Percentiles rank a stretch among this genome's conserved stretches.
Conservation (phyloP, 2,113 vertebrate species). For the Microcebus lehilahytsara region DNA sequence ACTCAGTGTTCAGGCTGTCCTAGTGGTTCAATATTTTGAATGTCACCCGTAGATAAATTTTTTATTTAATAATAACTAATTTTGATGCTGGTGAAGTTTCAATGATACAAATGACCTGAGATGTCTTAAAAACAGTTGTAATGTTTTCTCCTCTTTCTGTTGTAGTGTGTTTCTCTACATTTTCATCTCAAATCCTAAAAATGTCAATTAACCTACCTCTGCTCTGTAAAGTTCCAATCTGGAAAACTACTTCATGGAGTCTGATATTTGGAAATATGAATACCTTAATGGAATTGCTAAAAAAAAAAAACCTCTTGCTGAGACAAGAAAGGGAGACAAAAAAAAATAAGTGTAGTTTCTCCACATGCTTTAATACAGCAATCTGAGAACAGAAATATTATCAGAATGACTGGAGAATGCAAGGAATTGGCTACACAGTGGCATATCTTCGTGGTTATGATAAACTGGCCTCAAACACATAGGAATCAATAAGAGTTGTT, state of each 20-base stretch:
- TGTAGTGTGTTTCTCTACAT: neutral
- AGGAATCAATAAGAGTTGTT: neutral
- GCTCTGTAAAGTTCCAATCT: neutral
- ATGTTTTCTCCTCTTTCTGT: neutral
- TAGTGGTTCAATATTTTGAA: neutral
- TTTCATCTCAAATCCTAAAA: neutral
- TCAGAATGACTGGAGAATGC: neutral
- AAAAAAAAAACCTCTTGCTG: neutral
- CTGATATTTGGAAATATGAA: neutral
- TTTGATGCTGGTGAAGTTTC: neutral
- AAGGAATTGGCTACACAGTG: slow-evolving; percentile 31
- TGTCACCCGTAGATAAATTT: neutral
- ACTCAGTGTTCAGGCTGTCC: neutral
- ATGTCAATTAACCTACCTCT: neutral
- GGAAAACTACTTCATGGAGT: neutral
- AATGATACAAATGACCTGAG: neutral
- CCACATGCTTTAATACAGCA: slow-evolving; percentile 36
- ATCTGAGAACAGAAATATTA: neutral
- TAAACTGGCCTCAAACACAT: slow-evolving; percentile 34
- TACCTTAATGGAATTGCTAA: slow-evolving; percentile 22
- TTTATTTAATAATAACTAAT: neutral
- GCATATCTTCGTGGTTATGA: slow-evolving; percentile 30
- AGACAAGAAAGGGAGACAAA: slow-evolving; percentile 23
- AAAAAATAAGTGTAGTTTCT: neutral
- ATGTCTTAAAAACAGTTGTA: neutral